phyloP scores from a whole-genome alignment of 2,797 vertebrate genomes.

The Rhynchotus rufescens region DNA sequence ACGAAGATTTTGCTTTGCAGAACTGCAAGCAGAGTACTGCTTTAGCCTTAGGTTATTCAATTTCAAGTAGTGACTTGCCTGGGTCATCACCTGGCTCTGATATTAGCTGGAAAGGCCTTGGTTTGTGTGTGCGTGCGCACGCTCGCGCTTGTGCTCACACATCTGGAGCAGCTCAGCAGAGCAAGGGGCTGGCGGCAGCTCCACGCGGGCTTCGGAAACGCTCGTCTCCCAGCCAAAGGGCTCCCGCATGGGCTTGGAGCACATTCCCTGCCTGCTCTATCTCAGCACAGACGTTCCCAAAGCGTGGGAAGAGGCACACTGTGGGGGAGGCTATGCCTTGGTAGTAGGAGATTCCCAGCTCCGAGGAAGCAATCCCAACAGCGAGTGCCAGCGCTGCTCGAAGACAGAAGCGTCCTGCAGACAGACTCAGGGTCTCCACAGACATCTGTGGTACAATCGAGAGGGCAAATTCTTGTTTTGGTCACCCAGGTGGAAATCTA shows the following conservation, averaged over 20 bases:
- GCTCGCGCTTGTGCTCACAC: fast-evolving
- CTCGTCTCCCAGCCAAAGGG: not conserved
- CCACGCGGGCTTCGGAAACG: not conserved
- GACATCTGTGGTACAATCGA: fast-evolving
- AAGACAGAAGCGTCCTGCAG: not conserved
- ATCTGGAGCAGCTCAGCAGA: not conserved
- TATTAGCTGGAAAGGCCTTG: not conserved
- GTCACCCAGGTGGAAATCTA: not conserved
- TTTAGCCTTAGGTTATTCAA: fast-evolving
- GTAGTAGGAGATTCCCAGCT: not conserved
- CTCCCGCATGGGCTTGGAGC: not conserved
- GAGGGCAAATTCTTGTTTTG: not conserved
- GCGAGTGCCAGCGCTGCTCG: not conserved
- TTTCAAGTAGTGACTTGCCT: fast-evolving
- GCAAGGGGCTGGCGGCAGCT: fast-evolving
- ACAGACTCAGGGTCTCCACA: not conserved
- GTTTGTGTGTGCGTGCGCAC: fast-evolving
- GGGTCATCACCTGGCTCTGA: not conserved
- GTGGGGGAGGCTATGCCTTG: not conserved
- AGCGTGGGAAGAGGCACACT: not conserved
- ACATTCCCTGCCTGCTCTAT: not conserved
- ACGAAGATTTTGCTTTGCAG: not conserved
- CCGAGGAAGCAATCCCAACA: fast-evolving
- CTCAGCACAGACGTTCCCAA: not conserved
- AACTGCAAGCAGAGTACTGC: not conserved